phyloP scores from a whole-genome alignment of 1,140 invertebrate genomes.

The Riptortus pedestris region DNA sequence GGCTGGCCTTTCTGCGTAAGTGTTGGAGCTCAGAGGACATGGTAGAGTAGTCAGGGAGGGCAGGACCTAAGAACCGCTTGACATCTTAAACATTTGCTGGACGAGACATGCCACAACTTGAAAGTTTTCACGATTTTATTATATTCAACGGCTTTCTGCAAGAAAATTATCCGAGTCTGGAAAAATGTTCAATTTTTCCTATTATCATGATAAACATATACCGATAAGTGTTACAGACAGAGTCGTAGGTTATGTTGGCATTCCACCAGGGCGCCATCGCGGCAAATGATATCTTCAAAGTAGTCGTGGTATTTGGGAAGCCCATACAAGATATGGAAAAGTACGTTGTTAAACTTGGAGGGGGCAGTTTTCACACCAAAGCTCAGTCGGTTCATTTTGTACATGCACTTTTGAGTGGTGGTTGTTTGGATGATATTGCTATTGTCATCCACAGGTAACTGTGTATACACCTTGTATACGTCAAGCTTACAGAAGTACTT shows the following conservation, averaged over 20 bases:
- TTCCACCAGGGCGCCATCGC: background rate
- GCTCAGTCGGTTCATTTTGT: conserved; percentile 37
- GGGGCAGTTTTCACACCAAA: conserved; percentile 43
- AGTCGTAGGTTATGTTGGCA: background rate
- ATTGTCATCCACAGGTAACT: conserved; percentile 8
- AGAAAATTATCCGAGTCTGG: too few relatives aligned
- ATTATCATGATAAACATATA: background rate
- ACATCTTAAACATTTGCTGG: too few relatives aligned
- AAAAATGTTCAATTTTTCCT: conserved; percentile 7
- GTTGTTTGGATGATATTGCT: conserved; percentile 26
- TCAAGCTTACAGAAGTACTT: background rate
- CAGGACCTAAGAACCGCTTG: too few relatives aligned
- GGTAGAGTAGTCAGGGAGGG: too few relatives aligned
- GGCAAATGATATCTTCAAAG: conserved; percentile 13
- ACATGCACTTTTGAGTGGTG: conserved; percentile 32
- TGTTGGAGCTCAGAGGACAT: too few relatives aligned
- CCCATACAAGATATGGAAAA: conserved; percentile 38
- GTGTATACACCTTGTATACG: background rate
- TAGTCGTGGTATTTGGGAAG: conserved; percentile 32
- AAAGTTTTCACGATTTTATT: too few relatives aligned
- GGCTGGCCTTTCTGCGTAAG: background rate
- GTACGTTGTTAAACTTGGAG: conserved; percentile 42
- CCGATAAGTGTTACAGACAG: background rate
- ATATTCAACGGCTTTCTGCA: too few relatives aligned
- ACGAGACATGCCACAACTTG: too few relatives aligned